phyloP scores from a whole-genome alignment of 2,888 invertebrate genomes.

The Digitonthophagus gazella region DNA sequence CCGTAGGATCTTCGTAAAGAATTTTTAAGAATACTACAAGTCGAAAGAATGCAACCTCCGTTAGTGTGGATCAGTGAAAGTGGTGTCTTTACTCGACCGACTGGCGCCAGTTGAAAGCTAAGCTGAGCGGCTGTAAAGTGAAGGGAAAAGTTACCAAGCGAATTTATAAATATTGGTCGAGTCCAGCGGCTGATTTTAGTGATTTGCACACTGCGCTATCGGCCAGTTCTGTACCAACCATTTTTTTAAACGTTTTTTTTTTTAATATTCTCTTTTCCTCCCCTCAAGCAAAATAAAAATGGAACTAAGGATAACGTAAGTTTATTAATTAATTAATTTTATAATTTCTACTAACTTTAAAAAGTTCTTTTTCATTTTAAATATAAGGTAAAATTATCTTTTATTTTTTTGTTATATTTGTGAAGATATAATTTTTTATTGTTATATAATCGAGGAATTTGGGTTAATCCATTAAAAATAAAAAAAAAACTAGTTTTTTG shows the following conservation, averaged over 20 bases:
- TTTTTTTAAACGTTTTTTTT: constrained; percentile 29
- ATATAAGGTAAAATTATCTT: too few relatives aligned
- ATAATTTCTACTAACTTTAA: too few relatives aligned
- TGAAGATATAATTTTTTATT: too few relatives aligned
- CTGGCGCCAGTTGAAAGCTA: constrained; percentile 20
- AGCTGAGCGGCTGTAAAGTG: constrained; percentile 47
- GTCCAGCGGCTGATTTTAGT: constrained; percentile 45
- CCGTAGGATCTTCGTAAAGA: not conserved
- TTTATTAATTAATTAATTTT: too few relatives aligned
- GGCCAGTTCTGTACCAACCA: constrained; percentile 4
- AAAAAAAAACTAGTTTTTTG: too few relatives aligned
- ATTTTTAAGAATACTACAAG: not conserved
- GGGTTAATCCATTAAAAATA: too few relatives aligned
- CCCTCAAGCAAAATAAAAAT: too few relatives aligned
- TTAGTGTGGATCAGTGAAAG: constrained; percentile 19
- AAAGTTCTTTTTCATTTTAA: too few relatives aligned
- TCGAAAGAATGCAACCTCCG: constrained; percentile 1
- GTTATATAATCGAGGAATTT: too few relatives aligned
- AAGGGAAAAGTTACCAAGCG: constrained; percentile 48
- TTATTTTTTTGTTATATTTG: too few relatives aligned
- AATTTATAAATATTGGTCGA: constrained; percentile 51
- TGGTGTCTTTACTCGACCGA: constrained; percentile 10
- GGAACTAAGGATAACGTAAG: not conserved
- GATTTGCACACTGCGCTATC: constrained; percentile 35
- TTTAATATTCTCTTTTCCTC: too few relatives aligned